Percentiles rank a stretch among this genome's conserved stretches.
These are phyloP conservation scores for Leucophenga montana DNA, from an alignment of 2,888 invertebrate species.

Conservation along the genomic window DNA sequence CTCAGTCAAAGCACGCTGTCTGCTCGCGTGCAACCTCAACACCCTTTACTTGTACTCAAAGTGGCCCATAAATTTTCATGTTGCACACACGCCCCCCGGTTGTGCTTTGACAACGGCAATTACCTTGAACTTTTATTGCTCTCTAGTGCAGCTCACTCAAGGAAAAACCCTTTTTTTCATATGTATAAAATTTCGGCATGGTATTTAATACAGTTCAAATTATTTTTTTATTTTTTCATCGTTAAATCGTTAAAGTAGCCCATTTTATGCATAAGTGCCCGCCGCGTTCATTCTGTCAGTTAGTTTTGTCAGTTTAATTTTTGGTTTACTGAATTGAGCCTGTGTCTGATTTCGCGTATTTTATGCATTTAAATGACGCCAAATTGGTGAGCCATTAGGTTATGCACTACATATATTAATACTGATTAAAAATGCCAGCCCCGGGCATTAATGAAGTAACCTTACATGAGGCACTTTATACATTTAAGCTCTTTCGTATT, in stretches of 20 bases:
- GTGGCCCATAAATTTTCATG: constrained; percentile 65
- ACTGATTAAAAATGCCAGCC: constrained; percentile 34
- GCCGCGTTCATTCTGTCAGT: not conserved
- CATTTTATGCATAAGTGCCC: not conserved
- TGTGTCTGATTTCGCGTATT: too few species aligned
- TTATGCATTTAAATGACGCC: constrained; percentile 55
- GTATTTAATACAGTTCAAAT: not conserved
- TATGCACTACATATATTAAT: constrained; percentile 45
- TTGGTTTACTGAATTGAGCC: constrained; percentile 41
- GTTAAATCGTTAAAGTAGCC: not conserved
- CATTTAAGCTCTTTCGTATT: constrained; percentile 30
- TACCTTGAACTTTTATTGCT: constrained; percentile 60
- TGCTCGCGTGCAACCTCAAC: constrained; percentile 65
- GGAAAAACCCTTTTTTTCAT: constrained; percentile 16
- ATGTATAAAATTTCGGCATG: constrained; percentile 1
- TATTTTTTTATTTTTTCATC: not conserved
- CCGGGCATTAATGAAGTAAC: constrained; percentile 16
- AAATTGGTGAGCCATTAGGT: constrained; percentile 60
- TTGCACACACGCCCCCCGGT: constrained; percentile 54
- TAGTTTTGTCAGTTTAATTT: constrained; percentile 58
- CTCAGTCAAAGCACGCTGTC: not conserved
- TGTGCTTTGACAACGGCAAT: constrained; percentile 65
- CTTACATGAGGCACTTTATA: too few species aligned
- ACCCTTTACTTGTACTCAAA: constrained; percentile 65
- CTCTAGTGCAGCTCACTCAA: not conserved